Evolutionary conservation across 1,140 invertebrate genomes (phyloP), one percentile per base, ranked within the genome.

Genomic region (Drosophila arizonae): DNA sequence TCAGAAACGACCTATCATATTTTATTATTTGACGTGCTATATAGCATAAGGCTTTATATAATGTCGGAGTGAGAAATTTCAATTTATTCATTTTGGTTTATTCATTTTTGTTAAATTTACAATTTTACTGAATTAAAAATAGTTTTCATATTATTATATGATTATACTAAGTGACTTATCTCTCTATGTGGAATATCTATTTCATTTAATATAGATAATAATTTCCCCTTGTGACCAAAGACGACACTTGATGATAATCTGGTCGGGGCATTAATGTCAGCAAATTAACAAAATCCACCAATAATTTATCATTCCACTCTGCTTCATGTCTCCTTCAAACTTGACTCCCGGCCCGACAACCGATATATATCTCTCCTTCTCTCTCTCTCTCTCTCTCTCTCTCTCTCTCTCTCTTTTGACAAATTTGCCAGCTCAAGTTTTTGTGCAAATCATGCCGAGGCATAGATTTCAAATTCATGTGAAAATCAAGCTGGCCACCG

Each of bases 381-480:
- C 28, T 26, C 48, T 39, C 56, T 21, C 26, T 33, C 1, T 63
- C 51, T 54, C 48, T 60, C 28, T 45, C 46, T 28, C 60, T 9
- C 56, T 21, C 26, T 33, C 1, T 63, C 51, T 54, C 48, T 60
- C 28, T 45, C 46, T 28, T 56, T 9, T 75, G 73, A 86, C 81
- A 85, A 85, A 86, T 85, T 86, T 86, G 81, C 74, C 81, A 61
- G 74, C 81, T 81, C 75, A 76, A 86, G 68, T 72, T 89, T 39
- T 90, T 90, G 64, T 90, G 86, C 87, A 90, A 90, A 86, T 90
- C 81, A 90, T 90, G 86, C 66, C 79, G 61, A 65, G 85, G 84
- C 84, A 86, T 81, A 89, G 86, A 89, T 89, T 89, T 89, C 41
- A 75, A 80, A 81, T 72, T 90, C 78, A 86, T 86, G 81, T 81